Conservation (phyloP, 2,888 invertebrate species). For the Ellobium chinense region DNA sequence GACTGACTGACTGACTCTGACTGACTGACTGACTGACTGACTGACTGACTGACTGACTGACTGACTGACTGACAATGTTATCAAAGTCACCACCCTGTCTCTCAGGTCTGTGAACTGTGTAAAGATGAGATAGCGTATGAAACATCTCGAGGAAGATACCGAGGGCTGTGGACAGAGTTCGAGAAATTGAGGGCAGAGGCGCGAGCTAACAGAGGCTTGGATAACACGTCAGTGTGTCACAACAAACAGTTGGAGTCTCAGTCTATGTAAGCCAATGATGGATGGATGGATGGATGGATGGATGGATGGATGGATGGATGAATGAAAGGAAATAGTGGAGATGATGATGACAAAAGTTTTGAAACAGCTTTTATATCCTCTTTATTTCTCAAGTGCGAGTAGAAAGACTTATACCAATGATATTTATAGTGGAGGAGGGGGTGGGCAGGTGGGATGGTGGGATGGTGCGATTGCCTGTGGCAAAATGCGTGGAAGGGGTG, state of each 20-base stretch:
- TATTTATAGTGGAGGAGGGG: too few relatives aligned
- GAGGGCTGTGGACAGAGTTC: conserved; percentile 42
- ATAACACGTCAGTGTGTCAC: background rate
- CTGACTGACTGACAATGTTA: background rate
- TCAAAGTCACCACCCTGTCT: background rate
- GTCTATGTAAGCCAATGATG: conserved; percentile 22
- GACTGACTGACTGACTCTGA: background rate
- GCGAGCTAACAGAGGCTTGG: conserved; percentile 13
- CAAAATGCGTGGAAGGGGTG: too few relatives aligned
- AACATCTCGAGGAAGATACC: conserved; percentile 12
- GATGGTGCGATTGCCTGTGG: too few relatives aligned
- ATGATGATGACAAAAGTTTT: too few relatives aligned
- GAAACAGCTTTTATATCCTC: too few relatives aligned
- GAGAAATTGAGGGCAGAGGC: conserved; percentile 28
- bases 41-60: background rate
- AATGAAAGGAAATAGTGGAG: too few relatives aligned
- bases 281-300: too few relatives aligned
- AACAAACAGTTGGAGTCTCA: conserved; percentile 4
- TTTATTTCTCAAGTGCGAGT: too few relatives aligned
- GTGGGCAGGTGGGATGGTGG: too few relatives aligned
- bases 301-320: too few relatives aligned
- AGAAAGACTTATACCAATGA: too few relatives aligned
- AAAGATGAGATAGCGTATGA: conserved; percentile 22
- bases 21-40: background rate
- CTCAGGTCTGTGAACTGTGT: conserved; percentile 21